Evolutionary conservation across 2,888 invertebrate species (phyloP), one percentile per base, ranked within the genome.

Genomic region (Eutolmus rufibarbis): DNA sequence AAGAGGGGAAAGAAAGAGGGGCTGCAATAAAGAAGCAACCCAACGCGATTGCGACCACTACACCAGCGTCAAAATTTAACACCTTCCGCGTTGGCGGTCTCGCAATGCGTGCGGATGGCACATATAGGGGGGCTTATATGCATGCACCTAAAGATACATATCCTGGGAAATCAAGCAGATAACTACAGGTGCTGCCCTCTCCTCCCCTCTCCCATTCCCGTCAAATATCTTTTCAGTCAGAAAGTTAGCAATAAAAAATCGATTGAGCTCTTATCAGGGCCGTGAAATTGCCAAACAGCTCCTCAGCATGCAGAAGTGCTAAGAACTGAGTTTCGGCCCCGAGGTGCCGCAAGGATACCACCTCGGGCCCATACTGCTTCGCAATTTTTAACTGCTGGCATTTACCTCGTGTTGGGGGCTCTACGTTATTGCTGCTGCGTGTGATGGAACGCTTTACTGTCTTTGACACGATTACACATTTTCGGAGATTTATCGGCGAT

Each of bases 391-490:
- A 82, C 66, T 57, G 57, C 37, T 5, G 57, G 56, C 57, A 57
- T 56, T 82, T 37, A 82, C 57, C 19, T 82, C 56, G 51, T 66
- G n/a, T 28, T 3, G 4, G 37, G 14, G 56, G n/a, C n/a, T n/a
- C 66, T 0, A n/a, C 66, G 66, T 66, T 66, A 66, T 66, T 66
- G 66, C n/a, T 66, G 66, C 82, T 37, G 57, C 31, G 57, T 31
- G 82, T 82, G 57, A 82, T 57, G 82, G 57, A 56, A 40, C 34
- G 66, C 12, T 57, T 82, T 82, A 82, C 82, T 82, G 82, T 57
- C 82, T 57, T 82, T 82, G 82, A 82, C 82, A 82, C 82, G 82
- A 82, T 82, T 82, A 82, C 82, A 82, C 82, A 82, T 82, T 82
- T 82, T 82, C 82, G 37, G 66, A 57, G 82, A 82, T 82, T 82